Percentiles rank a stretch among this genome's conserved stretches.
phyloP scores from a whole-genome alignment of 2,888 invertebrate genomes.

The Heliconius ismenius region DNA sequence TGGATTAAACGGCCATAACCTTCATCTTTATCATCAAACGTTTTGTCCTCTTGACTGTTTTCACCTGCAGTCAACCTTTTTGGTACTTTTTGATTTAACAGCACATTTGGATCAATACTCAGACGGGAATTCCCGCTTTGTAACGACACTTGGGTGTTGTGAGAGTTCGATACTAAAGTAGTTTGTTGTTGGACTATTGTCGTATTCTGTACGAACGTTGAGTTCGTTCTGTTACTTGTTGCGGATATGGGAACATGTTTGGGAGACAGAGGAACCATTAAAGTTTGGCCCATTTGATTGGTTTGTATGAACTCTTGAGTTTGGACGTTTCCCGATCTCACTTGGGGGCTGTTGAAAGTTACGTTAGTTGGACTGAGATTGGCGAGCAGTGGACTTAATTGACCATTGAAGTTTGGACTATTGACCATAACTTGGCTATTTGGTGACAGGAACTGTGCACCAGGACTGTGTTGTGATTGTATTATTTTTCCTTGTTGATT shows the following conservation, averaged over 20 bases:
- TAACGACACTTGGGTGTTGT: slow-evolving; percentile 64
- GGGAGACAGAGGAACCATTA: slow-evolving; percentile 86
- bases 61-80: slow-evolving; percentile 48
- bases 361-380: slow-evolving; percentile 87
- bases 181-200: slow-evolving; percentile 92
- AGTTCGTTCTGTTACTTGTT: slow-evolving; percentile 82
- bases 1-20: slow-evolving; percentile 57
- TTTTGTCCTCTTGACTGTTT: slow-evolving; percentile 44
- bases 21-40: slow-evolving; percentile 46
- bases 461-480: slow-evolving; percentile 85
- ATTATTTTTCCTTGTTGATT: slow-evolving; percentile 87
- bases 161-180: slow-evolving; percentile 88
- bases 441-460: slow-evolving; percentile 88
- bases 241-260: slow-evolving; percentile 82
- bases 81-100: slow-evolving; percentile 63
- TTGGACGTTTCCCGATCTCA: slow-evolving; percentile 80
- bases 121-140: slow-evolving; percentile 69
- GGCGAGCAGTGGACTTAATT: slow-evolving; percentile 89
- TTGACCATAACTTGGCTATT: slow-evolving; percentile 89
- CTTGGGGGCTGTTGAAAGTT: slow-evolving; percentile 81
- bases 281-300: slow-evolving; percentile 85
- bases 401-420: slow-evolving; percentile 87
- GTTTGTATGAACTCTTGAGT: slow-evolving; percentile 88
- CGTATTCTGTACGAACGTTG: slow-evolving; percentile 91
- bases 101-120: slow-evolving; percentile 83